phyloP scores from a whole-genome alignment of 2,113 vertebrate genomes.

The Rafetus swinhoei region DNA sequence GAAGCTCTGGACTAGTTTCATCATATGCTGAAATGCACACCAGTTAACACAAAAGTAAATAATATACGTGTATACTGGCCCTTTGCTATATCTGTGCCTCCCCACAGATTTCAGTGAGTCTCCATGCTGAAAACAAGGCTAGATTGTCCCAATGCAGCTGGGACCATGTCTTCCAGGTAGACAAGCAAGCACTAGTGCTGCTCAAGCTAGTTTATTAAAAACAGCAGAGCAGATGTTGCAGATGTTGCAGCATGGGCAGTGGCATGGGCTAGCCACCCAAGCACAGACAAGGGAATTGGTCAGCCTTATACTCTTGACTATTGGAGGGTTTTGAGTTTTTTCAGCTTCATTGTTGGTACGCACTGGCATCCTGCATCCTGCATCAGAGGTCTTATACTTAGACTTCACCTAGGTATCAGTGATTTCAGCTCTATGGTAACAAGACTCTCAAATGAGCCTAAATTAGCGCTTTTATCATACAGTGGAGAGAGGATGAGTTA shows the following conservation, averaged over 20 bases:
- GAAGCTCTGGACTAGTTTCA: neutral
- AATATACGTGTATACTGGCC: neutral
- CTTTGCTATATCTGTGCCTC: neutral
- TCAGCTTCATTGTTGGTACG: neutral
- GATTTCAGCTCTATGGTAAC: too few species aligned
- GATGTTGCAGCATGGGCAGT: neutral
- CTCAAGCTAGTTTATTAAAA: neutral
- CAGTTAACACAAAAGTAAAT: neutral
- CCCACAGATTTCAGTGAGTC: neutral
- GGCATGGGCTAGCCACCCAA: neutral
- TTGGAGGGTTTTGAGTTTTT: neutral
- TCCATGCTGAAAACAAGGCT: rapidly evolving
- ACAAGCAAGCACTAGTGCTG: neutral
- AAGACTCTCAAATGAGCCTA: too few species aligned
- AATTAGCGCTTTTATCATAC: too few species aligned
- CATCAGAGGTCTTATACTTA: too few species aligned
- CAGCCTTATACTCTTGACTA: rapidly evolving
- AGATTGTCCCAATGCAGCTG: neutral
- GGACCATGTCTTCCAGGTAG: neutral
- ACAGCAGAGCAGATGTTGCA: neutral
- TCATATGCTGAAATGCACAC: neutral
- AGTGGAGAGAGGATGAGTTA: too few species aligned
- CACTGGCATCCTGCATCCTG: too few species aligned
- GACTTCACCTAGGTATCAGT: too few species aligned
- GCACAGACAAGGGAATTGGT: neutral